These are phyloP conservation scores for Imbricaverruca yamaguchii DNA, from an alignment of 2,888 invertebrate species.

Conservation along the genomic window DNA sequence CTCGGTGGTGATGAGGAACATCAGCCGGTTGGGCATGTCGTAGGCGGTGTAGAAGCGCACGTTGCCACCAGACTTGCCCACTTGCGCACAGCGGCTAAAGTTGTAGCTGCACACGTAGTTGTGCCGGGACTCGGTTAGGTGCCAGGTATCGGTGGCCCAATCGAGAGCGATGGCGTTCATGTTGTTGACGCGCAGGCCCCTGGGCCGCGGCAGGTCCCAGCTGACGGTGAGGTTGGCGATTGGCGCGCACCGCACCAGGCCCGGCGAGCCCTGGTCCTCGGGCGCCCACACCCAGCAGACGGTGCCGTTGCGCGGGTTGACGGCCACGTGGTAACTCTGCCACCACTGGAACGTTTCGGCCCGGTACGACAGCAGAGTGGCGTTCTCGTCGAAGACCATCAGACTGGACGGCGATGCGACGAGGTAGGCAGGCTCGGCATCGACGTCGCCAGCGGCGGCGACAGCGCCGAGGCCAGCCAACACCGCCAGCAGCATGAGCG, in stretches of 20 bases:
- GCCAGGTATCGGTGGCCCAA: not conserved
- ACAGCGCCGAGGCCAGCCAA: no score
- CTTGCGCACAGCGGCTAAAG: not conserved
- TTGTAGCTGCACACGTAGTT: not conserved
- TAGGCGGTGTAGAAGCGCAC: not conserved
- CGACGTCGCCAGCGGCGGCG: not conserved
- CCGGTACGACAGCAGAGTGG: not conserved
- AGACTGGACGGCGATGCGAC: not conserved
- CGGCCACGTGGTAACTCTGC: not conserved
- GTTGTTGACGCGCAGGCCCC: not conserved
- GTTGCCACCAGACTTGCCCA: not conserved
- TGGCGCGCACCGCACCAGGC: not conserved
- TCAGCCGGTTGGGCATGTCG: not conserved
- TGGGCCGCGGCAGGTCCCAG: not conserved
- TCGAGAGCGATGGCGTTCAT: not conserved
- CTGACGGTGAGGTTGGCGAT: not conserved
- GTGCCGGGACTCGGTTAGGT: not conserved
- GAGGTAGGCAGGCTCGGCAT: not conserved
- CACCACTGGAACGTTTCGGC: not conserved
- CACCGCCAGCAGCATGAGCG: no score
- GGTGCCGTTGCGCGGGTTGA: slow-evolving; percentile 5
- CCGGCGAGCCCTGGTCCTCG: not conserved
- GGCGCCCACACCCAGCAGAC: not conserved
- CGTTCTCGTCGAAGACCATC: not conserved
- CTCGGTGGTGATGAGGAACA: not conserved